A percentile compares a stretch with the other conserved stretches of the same genome.
phyloP scores from a whole-genome alignment of 1,140 invertebrate genomes.

The Drepana arcuata region DNA sequence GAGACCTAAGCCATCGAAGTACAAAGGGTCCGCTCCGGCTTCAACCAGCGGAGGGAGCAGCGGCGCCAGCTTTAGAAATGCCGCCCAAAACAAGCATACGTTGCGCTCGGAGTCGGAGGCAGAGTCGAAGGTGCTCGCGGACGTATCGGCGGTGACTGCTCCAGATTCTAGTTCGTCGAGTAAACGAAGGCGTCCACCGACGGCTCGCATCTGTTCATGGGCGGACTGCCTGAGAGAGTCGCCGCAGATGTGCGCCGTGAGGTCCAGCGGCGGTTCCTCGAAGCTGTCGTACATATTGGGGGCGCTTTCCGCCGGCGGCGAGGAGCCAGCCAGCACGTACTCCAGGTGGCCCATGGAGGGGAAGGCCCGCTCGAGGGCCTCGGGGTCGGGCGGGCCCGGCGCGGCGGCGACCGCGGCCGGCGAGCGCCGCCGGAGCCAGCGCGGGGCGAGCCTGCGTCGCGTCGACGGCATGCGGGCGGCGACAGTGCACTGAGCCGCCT shows the following conservation, averaged over 20 bases:
- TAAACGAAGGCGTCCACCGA: slow-evolving; percentile 76
- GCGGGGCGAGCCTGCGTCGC: slow-evolving; percentile 48
- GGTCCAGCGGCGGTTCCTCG: slow-evolving; percentile 78
- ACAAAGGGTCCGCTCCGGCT: slow-evolving; percentile 78
- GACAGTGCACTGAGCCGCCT: slow-evolving; percentile 43
- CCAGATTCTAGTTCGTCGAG: slow-evolving; percentile 80
- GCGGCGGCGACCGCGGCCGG: slow-evolving; percentile 33
- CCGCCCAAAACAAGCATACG: slow-evolving; percentile 78
- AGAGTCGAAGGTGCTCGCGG: slow-evolving; percentile 64
- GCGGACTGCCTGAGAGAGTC: slow-evolving; percentile 81
- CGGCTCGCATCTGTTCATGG: slow-evolving; percentile 79
- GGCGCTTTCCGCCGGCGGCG: slow-evolving; percentile 80
- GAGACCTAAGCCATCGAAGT: slow-evolving; percentile 78
- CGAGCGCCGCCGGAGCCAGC: slow-evolving; percentile 38
- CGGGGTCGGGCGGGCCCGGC: slow-evolving; percentile 56
- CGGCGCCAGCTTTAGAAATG: slow-evolving; percentile 78
- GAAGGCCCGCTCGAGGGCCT: slow-evolving; percentile 76
- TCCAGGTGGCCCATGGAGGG: slow-evolving; percentile 78
- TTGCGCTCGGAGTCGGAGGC: slow-evolving; percentile 78
- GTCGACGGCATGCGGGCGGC: slow-evolving; percentile 55
- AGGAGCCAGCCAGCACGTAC: slow-evolving; percentile 81
- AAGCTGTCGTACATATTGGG: slow-evolving; percentile 83
- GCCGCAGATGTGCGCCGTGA: slow-evolving; percentile 81
- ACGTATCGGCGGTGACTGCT: slow-evolving; percentile 73
- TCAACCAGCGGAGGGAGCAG: slow-evolving; percentile 75